Base-by-base conservation (phyloP, 2,113 vertebrate species). In the Brienomyrus longianalis region DNA sequence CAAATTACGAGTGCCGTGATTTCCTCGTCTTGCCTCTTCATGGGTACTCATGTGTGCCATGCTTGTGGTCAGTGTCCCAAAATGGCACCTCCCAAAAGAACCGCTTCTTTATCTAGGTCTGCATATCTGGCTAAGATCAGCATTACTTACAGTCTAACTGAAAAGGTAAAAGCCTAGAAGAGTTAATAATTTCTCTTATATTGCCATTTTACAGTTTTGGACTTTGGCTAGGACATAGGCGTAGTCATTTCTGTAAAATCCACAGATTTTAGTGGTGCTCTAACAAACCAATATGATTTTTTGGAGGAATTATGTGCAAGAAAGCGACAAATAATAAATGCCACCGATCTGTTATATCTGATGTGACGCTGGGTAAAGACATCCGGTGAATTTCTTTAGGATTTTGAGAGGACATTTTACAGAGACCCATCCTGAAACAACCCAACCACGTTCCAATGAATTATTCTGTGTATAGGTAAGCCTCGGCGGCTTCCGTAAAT, bases 331-430 rank as follows among this genome's bases (percentile, higher is more conserved):
- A 70, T 31, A 11, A 70, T 35, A 74, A 39, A 77, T 77, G 70
- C 4, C 70, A 77, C 31, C 10, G 5, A 39, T 39, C 8, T 70
- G 62, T 10, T 70, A 21, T 23, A 59, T 23, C 74, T 80, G 15
- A 80, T 80, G 74, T 35, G 74, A 35, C 10, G 19, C 5, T 35
- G 70, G 1, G 70, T 77, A 77, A 80, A 95, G 94, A 92, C 92
- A 96, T 94, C 90, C 77, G 88, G 77, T 93, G 94, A 93, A 94
- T 92, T 95, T 94, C 92, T 92, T 92, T 92, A 92, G 92, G 91
- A 89, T 88, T 39, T 39, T 94, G 93, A 19, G 17, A 86, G n/a
- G 4, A 31, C 50, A 31, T 47, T 27, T 43, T 8, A 62, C 45
- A 15, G 35, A 88, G 19, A 86, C 62, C 62, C 23, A 13, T 31